These are phyloP conservation scores for Neomicropteryx cornuta DNA, from an alignment of 1,140 invertebrate species.

Conservation along the genomic window DNA sequence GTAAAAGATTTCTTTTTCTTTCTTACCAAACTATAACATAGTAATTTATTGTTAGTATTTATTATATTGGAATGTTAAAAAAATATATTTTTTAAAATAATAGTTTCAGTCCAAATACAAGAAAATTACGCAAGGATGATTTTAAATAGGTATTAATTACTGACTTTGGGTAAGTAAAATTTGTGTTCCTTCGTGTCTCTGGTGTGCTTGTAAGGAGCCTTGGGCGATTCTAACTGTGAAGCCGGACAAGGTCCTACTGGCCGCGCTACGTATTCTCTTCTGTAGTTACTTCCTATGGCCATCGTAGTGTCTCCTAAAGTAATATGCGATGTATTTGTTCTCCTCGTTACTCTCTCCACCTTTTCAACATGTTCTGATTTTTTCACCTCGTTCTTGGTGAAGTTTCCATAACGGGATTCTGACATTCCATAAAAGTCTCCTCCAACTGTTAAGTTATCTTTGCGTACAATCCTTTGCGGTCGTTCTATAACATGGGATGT, in stretches of 20 bases:
- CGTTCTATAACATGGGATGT: slow-evolving; percentile 31
- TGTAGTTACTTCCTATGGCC: slow-evolving; percentile 52
- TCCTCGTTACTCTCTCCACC: slow-evolving; percentile 39
- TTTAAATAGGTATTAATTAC: slow-evolving; percentile 10
- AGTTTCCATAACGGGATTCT: slow-evolving; percentile 54
- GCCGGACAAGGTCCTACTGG: slow-evolving; percentile 65
- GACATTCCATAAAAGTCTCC: slow-evolving; percentile 61
- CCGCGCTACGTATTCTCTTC: slow-evolving; percentile 59
- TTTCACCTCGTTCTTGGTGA: slow-evolving; percentile 36
- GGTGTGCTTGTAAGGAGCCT: slow-evolving; percentile 67
- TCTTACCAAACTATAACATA: no score
- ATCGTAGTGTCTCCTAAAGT: slow-evolving; percentile 50
- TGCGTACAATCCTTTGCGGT: slow-evolving; percentile 41
- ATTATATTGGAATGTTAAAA: no score
- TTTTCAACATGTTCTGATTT: slow-evolving; percentile 31
- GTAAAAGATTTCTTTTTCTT: no score
- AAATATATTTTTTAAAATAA: no score
- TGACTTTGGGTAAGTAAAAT: slow-evolving; percentile 58
- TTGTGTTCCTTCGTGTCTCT: slow-evolving; percentile 72
- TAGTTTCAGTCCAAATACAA: no score
- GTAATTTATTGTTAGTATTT: no score
- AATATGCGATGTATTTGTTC: slow-evolving; percentile 60
- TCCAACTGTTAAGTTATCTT: slow-evolving; percentile 54
- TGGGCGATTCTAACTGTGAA: slow-evolving; percentile 56
- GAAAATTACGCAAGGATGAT: no score